These are phyloP conservation scores for Benthosema pterotum DNA, from an alignment of 2,797 vertebrate genomes.

Conservation along the genomic window DNA sequence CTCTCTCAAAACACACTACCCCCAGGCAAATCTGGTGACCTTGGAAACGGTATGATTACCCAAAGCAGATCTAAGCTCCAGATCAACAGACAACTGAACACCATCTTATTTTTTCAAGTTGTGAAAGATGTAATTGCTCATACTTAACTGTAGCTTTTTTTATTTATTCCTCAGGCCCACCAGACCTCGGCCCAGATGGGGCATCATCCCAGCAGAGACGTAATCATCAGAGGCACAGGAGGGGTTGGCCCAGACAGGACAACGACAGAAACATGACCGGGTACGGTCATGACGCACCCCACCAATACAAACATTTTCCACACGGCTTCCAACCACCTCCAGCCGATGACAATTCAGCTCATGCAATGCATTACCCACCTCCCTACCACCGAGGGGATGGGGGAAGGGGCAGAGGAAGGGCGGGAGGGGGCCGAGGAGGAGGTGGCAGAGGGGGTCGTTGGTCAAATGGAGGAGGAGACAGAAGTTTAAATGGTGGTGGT, in stretches of 20 bases:
- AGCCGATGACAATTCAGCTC: conserved; percentile 65
- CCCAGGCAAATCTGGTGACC: no score
- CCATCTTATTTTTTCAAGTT: not conserved
- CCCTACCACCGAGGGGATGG: conserved; percentile 47
- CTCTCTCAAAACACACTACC: no score
- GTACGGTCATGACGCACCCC: conserved; percentile 64
- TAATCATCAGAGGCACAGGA: conserved; percentile 73
- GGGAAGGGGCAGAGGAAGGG: conserved; percentile 56
- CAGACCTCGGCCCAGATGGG: conserved; percentile 78
- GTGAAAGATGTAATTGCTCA: not conserved
- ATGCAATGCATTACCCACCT: conserved; percentile 50
- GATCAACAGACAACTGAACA: not conserved
- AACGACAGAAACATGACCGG: conserved; percentile 75
- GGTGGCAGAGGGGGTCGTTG: conserved; percentile 26
- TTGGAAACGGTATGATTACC: no score
- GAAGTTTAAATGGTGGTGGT: conserved; percentile 38
- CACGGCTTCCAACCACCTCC: conserved; percentile 66
- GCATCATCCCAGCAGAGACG: conserved; percentile 75
- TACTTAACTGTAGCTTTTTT: not conserved
- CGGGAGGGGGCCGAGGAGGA: conserved; percentile 21
- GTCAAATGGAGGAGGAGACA: conserved; percentile 41
- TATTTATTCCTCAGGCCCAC: conserved; percentile 59
- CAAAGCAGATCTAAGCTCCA: no score
- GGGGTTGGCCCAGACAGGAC: conserved; percentile 78
- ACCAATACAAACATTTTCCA: conserved; percentile 68